phyloP scores from a whole-genome alignment of 2,888 invertebrate species.

The Chalcis sispes region DNA sequence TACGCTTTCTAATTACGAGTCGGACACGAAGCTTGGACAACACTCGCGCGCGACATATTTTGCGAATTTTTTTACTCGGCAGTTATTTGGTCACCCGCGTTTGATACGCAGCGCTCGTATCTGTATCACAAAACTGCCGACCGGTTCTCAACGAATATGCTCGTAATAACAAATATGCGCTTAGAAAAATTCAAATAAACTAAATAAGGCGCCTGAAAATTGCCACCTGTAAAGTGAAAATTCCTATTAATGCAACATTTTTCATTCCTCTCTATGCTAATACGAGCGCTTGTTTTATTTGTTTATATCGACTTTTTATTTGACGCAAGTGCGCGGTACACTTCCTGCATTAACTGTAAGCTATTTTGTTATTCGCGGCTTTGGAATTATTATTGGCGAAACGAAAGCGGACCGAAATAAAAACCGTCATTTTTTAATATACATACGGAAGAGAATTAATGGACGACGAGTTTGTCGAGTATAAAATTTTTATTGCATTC shows the following conservation, averaged over 20 bases:
- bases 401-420: too few relatives aligned
- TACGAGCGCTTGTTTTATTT: neutral
- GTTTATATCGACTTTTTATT: neutral
- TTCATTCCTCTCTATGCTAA: conserved; percentile 41
- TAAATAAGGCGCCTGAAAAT: conserved; percentile 20
- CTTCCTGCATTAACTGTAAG: neutral
- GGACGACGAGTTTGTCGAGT: too few relatives aligned
- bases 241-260: conserved; percentile 44
- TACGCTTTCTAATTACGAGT: conserved; percentile 73
- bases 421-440: too few relatives aligned
- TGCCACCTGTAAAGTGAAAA: conserved; percentile 46
- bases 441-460: too few relatives aligned
- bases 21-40: conserved; percentile 64
- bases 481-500: too few relatives aligned
- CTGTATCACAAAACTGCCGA: neutral
- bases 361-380: neutral
- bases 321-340: neutral
- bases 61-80: conserved; percentile 9
- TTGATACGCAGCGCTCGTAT: neutral
- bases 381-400: neutral
- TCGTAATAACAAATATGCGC: conserved; percentile 13
- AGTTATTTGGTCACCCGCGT: neutral
- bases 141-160: conserved; percentile 30
- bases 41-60: conserved; percentile 11
- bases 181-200: conserved; percentile 38